Evolutionary conservation across 2,797 vertebrate species (phyloP).

Genomic region (Leuciscus waleckii): DNA sequence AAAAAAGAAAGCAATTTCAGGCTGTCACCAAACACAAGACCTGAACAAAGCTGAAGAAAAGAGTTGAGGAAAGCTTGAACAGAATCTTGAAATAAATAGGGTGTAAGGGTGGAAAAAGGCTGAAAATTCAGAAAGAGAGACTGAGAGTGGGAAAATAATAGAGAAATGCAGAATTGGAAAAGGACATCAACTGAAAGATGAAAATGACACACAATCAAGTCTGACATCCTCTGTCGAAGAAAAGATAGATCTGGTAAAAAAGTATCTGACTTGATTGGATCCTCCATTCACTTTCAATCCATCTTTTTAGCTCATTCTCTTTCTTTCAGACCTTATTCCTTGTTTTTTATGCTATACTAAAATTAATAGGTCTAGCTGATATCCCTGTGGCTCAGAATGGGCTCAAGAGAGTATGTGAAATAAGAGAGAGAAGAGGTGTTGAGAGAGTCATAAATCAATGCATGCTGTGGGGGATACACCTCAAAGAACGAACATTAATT

Average conservation of each 20-base stretch:
- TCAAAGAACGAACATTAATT: constrained; percentile 35
- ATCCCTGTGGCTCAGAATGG: not conserved
- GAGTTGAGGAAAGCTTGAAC: constrained; percentile 43
- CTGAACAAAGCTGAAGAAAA: constrained; percentile 36
- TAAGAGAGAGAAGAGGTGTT: constrained; percentile 16
- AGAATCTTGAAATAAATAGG: constrained; percentile 38
- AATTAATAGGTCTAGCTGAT: constrained; percentile 32
- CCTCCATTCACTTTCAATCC: not conserved
- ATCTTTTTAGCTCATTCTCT: constrained; percentile 10
- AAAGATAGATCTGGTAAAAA: constrained; percentile 24
- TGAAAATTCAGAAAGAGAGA: constrained; percentile 26
- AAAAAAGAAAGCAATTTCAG: constrained; percentile 65
- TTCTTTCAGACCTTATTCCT: not conserved
- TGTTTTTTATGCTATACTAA: constrained; percentile 13
- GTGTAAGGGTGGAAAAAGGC: constrained; percentile 40
- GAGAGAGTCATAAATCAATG: constrained; percentile 40
- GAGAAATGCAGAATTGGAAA: constrained; percentile 58
- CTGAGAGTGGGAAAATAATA: constrained; percentile 53
- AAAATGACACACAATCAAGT: constrained; percentile 55
- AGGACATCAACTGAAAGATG: constrained; percentile 57
- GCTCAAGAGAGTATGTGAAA: not conserved
- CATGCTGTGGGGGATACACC: not conserved
- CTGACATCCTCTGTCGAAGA: constrained; percentile 35
- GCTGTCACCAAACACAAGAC: constrained; percentile 56
- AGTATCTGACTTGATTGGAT: constrained; percentile 33